These are phyloP conservation scores for Drosophila pseudotakahashii DNA, from an alignment of 2,888 invertebrate genomes.

Conservation along the genomic window DNA sequence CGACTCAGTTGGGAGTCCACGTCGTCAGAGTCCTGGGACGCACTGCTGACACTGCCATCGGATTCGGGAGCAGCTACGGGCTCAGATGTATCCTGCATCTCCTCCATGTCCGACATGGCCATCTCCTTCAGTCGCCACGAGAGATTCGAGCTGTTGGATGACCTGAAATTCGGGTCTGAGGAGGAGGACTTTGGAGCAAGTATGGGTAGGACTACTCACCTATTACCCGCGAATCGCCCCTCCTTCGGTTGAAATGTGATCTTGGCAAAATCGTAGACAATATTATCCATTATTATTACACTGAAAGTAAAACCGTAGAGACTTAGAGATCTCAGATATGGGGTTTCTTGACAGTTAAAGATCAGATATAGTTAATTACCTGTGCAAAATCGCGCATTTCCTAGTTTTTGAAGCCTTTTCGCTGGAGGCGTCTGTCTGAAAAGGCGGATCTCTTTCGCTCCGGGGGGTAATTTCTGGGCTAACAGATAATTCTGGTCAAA, in stretches of 20 bases:
- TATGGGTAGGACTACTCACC: constrained; percentile 52
- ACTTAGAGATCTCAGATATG: no score
- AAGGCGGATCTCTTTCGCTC: not conserved
- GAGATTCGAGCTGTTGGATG: constrained; percentile 11
- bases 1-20: constrained; percentile 57
- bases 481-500: not conserved
- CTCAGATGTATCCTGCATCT: constrained; percentile 21
- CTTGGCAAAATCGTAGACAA: constrained; percentile 79
- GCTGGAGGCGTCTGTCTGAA: constrained; percentile 20
- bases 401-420: not conserved
- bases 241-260: constrained; percentile 76
- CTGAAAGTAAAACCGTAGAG: not conserved
- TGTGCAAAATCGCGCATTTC: constrained; percentile 11
- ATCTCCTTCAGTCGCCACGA: constrained; percentile 29
- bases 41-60: constrained; percentile 52
- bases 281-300: constrained; percentile 75
- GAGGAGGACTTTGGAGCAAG: no score
- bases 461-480: constrained; percentile 5
- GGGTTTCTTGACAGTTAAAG: not conserved
- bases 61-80: not conserved
- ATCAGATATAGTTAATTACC: not conserved
- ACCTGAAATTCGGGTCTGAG: constrained; percentile 3
- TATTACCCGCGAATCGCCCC: constrained; percentile 66
- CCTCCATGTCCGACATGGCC: constrained; percentile 39
- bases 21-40: constrained; percentile 63